A percentile compares a stretch with the other conserved stretches of the same genome.
Evolutionary conservation across 1,140 invertebrate genomes (phyloP).

Genomic region (Marisa cornuarietis): DNA sequence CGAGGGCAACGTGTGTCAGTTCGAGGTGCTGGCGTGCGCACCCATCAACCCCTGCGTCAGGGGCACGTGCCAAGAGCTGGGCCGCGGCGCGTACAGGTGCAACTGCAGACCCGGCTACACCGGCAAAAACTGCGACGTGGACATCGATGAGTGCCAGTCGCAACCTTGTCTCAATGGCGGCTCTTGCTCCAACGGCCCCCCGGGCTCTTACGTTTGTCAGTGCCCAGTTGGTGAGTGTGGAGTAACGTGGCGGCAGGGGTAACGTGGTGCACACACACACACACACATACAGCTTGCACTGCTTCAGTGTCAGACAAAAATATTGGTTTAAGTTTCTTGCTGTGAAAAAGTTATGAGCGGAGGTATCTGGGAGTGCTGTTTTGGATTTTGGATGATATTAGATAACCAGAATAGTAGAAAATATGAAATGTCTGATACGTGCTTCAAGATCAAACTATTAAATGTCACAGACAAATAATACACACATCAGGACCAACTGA

Average conservation of each 20-base stretch:
- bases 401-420: too few species aligned
- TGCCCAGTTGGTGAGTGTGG: slow-evolving; percentile 71
- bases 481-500: too few species aligned
- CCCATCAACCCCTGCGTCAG: slow-evolving; percentile 34
- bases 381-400: too few species aligned
- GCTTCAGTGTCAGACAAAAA: too few species aligned
- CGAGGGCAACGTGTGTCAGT: slow-evolving; percentile 37
- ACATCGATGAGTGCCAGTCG: slow-evolving; percentile 50
- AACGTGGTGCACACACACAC: slow-evolving; percentile 5
- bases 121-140: slow-evolving; percentile 42
- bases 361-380: too few species aligned
- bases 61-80: slow-evolving; percentile 64
- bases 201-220: slow-evolving; percentile 93
- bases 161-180: slow-evolving; percentile 54
- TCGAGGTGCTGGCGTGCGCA: slow-evolving; percentile 46
- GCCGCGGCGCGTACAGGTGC: slow-evolving; percentile 27
- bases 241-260: slow-evolving; percentile 12
- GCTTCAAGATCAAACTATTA: too few species aligned
- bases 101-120: slow-evolving; percentile 9
- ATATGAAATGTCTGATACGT: too few species aligned
- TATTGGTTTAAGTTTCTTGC: too few species aligned
- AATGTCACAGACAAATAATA: too few species aligned
- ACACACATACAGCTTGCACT: too few species aligned
- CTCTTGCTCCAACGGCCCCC: slow-evolving; percentile 43
- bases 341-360: too few species aligned